Conservation (phyloP, 2,888 invertebrate species). For the Aspidapion aeneum region DNA sequence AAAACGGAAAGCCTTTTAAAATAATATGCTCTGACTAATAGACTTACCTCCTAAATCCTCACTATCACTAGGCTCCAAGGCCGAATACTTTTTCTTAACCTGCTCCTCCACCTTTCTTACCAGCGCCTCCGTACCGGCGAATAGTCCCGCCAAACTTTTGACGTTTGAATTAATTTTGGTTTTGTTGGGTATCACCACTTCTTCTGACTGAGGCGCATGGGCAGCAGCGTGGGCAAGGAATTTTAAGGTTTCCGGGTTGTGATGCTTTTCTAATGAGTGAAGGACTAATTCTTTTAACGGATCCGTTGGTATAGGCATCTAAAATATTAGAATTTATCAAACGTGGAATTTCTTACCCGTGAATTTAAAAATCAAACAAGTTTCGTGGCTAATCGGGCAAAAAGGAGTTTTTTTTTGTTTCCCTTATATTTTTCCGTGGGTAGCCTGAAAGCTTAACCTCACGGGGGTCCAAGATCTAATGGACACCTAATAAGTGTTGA, state of each 20-base stretch:
- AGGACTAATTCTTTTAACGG: conserved; percentile 56
- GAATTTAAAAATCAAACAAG: too few relatives aligned
- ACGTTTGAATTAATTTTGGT: conserved; percentile 33
- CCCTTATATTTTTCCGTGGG: too few relatives aligned
- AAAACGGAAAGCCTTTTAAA: too few relatives aligned
- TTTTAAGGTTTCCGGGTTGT: conserved; percentile 51
- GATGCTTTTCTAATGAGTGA: conserved; percentile 50
- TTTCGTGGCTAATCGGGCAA: too few relatives aligned
- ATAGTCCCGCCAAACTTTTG: conserved; percentile 45
- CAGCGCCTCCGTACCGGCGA: conserved; percentile 44
- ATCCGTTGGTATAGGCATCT: conserved; percentile 16
- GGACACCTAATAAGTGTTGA: too few relatives aligned
- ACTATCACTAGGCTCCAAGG: conserved; percentile 61
- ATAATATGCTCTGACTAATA: too few relatives aligned
- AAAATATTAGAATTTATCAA: conserved; percentile 6
- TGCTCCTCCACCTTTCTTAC: conserved; percentile 44
- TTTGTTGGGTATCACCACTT: conserved; percentile 29
- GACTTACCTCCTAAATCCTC: conserved; percentile 56
- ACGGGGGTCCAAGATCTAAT: too few relatives aligned
- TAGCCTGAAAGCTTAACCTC: too few relatives aligned
- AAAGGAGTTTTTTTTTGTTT: too few relatives aligned
- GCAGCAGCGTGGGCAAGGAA: conserved; percentile 61
- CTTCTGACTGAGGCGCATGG: conserved; percentile 53
- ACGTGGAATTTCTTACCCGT: too few relatives aligned
- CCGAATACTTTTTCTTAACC: conserved; percentile 44